Percentiles rank a stretch among this genome's conserved stretches.
phyloP scores from a whole-genome alignment of 2,797 vertebrate genomes.

The Squalus acanthias region DNA sequence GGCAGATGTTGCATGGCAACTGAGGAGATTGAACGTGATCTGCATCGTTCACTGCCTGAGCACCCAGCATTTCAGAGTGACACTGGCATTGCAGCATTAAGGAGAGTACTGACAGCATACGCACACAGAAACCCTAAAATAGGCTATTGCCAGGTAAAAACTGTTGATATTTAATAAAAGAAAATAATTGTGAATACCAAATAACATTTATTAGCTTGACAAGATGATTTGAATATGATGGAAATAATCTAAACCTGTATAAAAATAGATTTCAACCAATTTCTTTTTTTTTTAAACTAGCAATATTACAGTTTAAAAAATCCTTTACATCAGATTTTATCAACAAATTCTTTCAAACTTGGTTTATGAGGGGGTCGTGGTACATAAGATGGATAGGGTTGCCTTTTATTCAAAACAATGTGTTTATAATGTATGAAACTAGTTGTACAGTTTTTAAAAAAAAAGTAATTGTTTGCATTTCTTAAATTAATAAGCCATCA shows the following conservation, averaged over 20 bases:
- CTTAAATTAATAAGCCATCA: background rate
- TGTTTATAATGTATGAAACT: background rate
- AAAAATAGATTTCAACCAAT: background rate
- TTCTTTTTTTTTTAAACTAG: background rate
- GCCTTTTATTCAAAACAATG: background rate
- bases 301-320: background rate
- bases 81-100: constrained; percentile 79
- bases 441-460: background rate
- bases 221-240: background rate
- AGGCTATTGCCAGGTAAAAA: constrained; percentile 88
- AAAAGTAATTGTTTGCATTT: background rate
- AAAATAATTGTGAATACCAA: background rate
- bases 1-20: constrained; percentile 75
- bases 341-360: background rate
- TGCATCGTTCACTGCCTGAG: constrained; percentile 88
- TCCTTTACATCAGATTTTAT: background rate
- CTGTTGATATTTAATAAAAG: background rate
- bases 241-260: background rate
- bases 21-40: constrained; percentile 90
- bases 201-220: no score
- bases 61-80: constrained; percentile 91
- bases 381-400: background rate
- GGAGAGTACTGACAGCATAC: constrained; percentile 86
- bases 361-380: background rate
- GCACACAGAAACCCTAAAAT: constrained; percentile 89